Evolutionary conservation across 2,113 vertebrate genomes (phyloP).

Genomic region (Cranoglanis bouderius): DNA sequence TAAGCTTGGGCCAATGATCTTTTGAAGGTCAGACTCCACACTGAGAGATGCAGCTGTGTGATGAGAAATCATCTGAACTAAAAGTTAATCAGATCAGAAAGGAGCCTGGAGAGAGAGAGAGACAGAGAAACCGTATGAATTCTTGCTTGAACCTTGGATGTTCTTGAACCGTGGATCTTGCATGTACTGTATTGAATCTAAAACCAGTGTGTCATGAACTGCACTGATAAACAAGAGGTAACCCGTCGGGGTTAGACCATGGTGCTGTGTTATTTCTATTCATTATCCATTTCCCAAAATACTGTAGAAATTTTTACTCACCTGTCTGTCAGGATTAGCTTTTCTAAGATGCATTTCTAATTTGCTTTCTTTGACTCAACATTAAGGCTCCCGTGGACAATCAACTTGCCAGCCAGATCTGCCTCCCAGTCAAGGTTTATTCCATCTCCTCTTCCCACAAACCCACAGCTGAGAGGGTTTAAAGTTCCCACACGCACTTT

Average conservation of each 20-base stretch:
- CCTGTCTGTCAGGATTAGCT: slow-evolving; percentile 48
- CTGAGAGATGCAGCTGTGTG: slow-evolving; percentile 31
- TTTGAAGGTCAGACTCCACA: slow-evolving; percentile 15
- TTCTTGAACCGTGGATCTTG: too few relatives aligned
- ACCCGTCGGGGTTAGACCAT: not conserved
- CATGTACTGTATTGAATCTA: not conserved
- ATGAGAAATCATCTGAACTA: slow-evolving; percentile 31
- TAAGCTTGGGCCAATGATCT: not conserved
- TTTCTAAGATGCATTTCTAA: slow-evolving; percentile 35
- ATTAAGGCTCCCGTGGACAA: slow-evolving; percentile 49
- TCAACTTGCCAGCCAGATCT: slow-evolving; percentile 43
- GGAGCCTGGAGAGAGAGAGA: slow-evolving; percentile 1
- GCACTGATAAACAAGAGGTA: not conserved
- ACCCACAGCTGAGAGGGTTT: slow-evolving; percentile 48
- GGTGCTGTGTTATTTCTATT: slow-evolving; percentile 7
- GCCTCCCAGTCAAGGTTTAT: slow-evolving; percentile 47
- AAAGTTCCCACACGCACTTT: slow-evolving; percentile 48
- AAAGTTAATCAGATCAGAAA: slow-evolving; percentile 45
- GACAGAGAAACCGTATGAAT: not conserved
- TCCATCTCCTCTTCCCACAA: slow-evolving; percentile 49
- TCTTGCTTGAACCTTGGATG: not conserved
- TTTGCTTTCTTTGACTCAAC: slow-evolving; percentile 53
- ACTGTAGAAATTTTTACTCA: slow-evolving; percentile 6
- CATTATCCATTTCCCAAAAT: slow-evolving; percentile 22
- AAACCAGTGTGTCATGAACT: not conserved